phyloP scores from a whole-genome alignment of 2,888 invertebrate genomes.

The Scaptomyza flava region DNA sequence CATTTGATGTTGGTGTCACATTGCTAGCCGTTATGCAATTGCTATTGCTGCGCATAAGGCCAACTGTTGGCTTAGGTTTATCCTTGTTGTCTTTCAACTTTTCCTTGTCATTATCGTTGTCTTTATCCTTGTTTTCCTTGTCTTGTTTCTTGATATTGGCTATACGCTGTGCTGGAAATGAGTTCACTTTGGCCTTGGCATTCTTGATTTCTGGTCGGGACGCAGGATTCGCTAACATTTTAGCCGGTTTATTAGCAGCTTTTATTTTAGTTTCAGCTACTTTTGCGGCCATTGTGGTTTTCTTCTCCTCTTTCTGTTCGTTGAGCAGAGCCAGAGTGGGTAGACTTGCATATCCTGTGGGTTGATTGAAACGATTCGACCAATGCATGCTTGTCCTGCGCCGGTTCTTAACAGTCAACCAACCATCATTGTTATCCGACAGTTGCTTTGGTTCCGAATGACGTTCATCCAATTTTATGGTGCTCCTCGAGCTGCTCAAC shows the following conservation, averaged over 20 bases:
- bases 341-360: conserved; percentile 92
- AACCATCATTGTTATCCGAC: conserved; percentile 88
- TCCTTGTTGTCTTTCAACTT: conserved; percentile 30
- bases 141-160: conserved; percentile 46
- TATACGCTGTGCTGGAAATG: conserved; percentile 70
- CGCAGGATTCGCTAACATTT: conserved; percentile 37
- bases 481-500: conserved; percentile 79
- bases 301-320: conserved; percentile 82
- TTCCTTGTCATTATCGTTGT: conserved; percentile 20
- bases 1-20: conserved; percentile 20
- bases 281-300: neutral
- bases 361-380: conserved; percentile 92
- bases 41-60: conserved; percentile 31
- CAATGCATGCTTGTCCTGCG: conserved; percentile 89
- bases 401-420: conserved; percentile 94
- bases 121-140: conserved; percentile 43
- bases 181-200: conserved; percentile 83
- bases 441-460: conserved; percentile 82
- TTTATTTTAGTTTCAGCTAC: conserved; percentile 21
- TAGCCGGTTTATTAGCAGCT: conserved; percentile 27
- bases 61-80: conserved; percentile 17
- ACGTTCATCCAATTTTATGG: conserved; percentile 65
- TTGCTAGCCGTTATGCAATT: conserved; percentile 22
- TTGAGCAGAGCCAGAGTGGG: conserved; percentile 87
- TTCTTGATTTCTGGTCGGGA: conserved; percentile 82